Evolutionary conservation across 2,113 vertebrate species (phyloP).

Genomic region (Siniperca chuatsi): DNA sequence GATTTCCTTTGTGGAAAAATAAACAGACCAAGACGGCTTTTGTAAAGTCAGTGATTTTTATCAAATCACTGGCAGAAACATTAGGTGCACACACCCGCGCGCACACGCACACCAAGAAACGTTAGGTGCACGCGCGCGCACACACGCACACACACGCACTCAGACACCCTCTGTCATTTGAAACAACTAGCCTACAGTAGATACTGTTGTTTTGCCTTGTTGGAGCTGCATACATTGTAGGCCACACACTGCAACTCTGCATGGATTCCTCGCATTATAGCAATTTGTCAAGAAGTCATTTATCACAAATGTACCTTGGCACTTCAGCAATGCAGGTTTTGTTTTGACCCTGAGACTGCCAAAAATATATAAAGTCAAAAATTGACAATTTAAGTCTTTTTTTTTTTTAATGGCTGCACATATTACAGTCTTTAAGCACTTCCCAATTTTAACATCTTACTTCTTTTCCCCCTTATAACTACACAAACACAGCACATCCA

Average conservation of each 20-base stretch:
- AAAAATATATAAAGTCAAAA: conserved; percentile 57
- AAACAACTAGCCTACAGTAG: conserved; percentile 10
- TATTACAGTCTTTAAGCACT: neutral
- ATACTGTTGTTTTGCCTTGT: conserved; percentile 46
- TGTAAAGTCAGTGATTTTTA: conserved; percentile 37
- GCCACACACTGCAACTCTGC: conserved; percentile 14
- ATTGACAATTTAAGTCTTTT: conserved; percentile 8
- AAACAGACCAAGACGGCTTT: conserved; percentile 45
- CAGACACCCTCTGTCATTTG: neutral
- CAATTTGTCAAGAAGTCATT: conserved; percentile 80
- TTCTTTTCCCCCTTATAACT: neutral
- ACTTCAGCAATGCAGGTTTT: conserved; percentile 71
- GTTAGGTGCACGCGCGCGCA: neutral
- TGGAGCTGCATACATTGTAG: conserved; percentile 50
- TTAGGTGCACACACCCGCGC: neutral
- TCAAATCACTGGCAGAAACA: conserved; percentile 25
- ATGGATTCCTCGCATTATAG: conserved; percentile 68
- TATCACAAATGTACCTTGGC: conserved; percentile 71
- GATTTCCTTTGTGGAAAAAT: conserved; percentile 47
- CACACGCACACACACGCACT: neutral
- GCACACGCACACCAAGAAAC: neutral
- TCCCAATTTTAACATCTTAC: neutral
- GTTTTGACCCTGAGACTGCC: conserved; percentile 63
- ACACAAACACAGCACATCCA: neutral
- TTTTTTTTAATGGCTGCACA: neutral